Conservation (phyloP, 2,797 vertebrate species). For the Hybognathus amarus region DNA sequence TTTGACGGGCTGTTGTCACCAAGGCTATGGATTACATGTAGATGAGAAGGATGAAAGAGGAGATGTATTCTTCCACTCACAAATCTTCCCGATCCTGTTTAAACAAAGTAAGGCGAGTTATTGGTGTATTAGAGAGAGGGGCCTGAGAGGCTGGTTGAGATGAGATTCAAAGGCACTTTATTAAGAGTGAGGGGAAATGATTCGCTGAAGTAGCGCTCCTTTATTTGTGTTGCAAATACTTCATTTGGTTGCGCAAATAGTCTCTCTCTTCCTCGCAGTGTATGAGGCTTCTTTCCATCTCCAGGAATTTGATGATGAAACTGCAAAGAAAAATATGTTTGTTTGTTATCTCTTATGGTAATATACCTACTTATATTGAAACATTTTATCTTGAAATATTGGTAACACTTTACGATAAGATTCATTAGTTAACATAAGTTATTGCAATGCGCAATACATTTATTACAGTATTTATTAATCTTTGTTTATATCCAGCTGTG, state of each 20-base stretch:
- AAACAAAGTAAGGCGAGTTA: slow-evolving; percentile 71
- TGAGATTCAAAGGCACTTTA: slow-evolving; percentile 65
- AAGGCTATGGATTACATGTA: slow-evolving; percentile 7
- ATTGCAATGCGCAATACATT: no score
- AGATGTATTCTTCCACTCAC: slow-evolving; percentile 41
- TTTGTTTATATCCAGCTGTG: no score
- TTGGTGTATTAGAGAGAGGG: slow-evolving; percentile 69
- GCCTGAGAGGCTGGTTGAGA: slow-evolving; percentile 68
- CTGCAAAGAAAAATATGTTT: not conserved
- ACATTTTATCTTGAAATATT: not conserved
- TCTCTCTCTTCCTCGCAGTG: slow-evolving; percentile 29
- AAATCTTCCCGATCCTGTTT: slow-evolving; percentile 75
- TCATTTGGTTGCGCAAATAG: slow-evolving; percentile 57
- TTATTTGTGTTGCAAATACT: slow-evolving; percentile 61
- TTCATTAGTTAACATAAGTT: no score
- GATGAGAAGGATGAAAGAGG: slow-evolving; percentile 50
- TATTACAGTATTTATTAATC: no score
- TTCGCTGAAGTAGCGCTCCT: slow-evolving; percentile 58
- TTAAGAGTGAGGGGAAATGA: slow-evolving; percentile 65
- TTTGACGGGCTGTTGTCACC: slow-evolving; percentile 13
- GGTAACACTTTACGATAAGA: no score
- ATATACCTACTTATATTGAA: not conserved
- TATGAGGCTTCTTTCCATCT: slow-evolving; percentile 7
- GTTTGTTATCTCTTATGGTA: not conserved
- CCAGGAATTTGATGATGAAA: slow-evolving; percentile 37